phyloP scores from a whole-genome alignment of 1,140 invertebrate genomes.

The Pantala flavescens region DNA sequence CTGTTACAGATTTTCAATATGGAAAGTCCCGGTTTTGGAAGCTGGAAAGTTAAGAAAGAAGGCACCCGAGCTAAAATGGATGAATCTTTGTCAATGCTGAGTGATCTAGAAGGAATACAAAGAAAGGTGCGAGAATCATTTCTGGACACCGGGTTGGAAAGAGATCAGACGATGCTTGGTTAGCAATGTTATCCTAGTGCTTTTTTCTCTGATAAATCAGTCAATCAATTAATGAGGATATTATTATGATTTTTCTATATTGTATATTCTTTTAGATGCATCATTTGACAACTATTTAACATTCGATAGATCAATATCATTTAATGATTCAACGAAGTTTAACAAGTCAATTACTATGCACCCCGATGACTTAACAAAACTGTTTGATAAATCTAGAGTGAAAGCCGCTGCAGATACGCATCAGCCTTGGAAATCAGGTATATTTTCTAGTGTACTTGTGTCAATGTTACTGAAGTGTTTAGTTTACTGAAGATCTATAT shows the following conservation, averaged over 20 bases:
- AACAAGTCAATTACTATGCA: neutral
- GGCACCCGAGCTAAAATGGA: neutral
- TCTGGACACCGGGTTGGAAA: neutral
- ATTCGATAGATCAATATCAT: neutral
- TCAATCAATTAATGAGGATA: too few relatives aligned
- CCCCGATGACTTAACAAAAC: neutral
- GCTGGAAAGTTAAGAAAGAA: neutral
- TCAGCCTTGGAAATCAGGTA: neutral
- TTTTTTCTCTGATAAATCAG: too few relatives aligned
- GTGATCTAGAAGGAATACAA: neutral
- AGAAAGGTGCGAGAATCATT: neutral
- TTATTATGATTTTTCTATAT: too few relatives aligned
- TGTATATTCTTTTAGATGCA: neutral
- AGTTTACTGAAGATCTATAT: too few relatives aligned
- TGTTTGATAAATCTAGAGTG: neutral
- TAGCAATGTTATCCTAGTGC: too few relatives aligned
- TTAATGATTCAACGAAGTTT: neutral
- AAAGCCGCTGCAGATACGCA: neutral
- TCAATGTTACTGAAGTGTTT: too few relatives aligned
- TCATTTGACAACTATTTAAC: neutral
- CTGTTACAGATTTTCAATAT: neutral
- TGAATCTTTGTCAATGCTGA: neutral
- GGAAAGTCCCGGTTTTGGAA: neutral
- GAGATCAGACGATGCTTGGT: too few relatives aligned
- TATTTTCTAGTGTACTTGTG: too few relatives aligned